These are phyloP conservation scores for Eumacrocentrus americanus DNA, from an alignment of 2,888 invertebrate genomes.

Conservation along the genomic window DNA sequence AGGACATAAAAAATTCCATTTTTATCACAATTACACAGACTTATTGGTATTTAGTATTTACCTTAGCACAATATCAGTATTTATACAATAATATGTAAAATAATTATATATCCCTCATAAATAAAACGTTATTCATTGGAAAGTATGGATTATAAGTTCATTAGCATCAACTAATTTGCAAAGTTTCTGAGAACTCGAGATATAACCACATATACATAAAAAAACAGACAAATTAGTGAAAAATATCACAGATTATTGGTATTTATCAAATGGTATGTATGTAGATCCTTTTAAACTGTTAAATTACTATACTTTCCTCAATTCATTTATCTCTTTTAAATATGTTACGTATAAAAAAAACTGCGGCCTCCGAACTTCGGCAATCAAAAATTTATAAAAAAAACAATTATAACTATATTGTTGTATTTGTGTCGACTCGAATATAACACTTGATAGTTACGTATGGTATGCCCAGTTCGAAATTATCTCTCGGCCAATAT, in stretches of 20 bases:
- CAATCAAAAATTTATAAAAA: not conserved
- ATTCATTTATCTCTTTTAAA: not conserved
- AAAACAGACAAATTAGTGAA: not conserved
- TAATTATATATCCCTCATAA: not conserved
- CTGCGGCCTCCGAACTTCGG: too few species aligned
- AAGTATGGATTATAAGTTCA: too few species aligned
- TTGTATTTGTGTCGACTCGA: slow-evolving; percentile 62
- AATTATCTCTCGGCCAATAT: slow-evolving; percentile 80
- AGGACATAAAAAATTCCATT: not conserved
- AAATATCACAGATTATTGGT: not conserved
- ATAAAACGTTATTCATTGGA: too few species aligned
- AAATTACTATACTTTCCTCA: too few species aligned
- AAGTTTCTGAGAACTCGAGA: too few species aligned
- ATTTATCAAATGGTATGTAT: too few species aligned
- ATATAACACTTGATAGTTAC: slow-evolving; percentile 71
- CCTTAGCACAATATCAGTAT: not conserved
- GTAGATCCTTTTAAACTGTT: too few species aligned
- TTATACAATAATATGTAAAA: not conserved
- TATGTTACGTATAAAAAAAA: not conserved
- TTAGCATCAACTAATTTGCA: too few species aligned
- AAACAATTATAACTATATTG: slow-evolving; percentile 58
- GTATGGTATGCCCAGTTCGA: slow-evolving; percentile 79
- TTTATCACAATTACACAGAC: not conserved
- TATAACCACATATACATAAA: too few species aligned
- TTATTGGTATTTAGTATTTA: not conserved